Base-by-base conservation (phyloP, 2,113 vertebrate species). In the Geococcyx californianus region DNA sequence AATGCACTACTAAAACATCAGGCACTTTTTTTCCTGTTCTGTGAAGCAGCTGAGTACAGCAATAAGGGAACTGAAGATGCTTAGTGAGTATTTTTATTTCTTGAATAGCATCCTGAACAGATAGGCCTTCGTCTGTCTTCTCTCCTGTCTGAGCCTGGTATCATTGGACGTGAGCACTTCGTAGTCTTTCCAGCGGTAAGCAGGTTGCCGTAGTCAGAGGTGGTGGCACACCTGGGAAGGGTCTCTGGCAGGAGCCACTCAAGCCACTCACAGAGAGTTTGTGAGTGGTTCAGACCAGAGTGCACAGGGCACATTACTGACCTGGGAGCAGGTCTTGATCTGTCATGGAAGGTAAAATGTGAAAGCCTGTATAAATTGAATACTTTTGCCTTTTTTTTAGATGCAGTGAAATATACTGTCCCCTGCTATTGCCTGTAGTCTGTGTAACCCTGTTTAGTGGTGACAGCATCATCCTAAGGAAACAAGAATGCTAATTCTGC, bases 251-350 rank as follows among this genome's bases (percentile, higher is more conserved):
- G 52, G 19, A 75, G 34, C 29, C 38, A 55, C 38, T 20, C 29
- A 24, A 9, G 12, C 4, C 9, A 13, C 19, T 62, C 42, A 20
- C 6, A 8, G 7, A 20, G 24, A 18, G 16, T 34, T 40, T 74
- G 42, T 8, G 6, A 36, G 67, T 8, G 0, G 2, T 33, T 51
- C 69, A 42, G 23, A 45, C 11, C 11, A 5, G 45, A 49, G 31
- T 3, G 1, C 5, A 0, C 19, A 24, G 54, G 25, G 38, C 59
- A 1, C 0, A 0, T 19, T 19, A 5, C 23, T 67, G 77, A 52
- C 11, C 34, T 11, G 56, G 33, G 10, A 86, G 8, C 34, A 45
- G 45, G 14, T 40, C 28, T 19, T 44, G 18, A 80, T n/a, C n/a
- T 47, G 20, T 8, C 62, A 26, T 19, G 7, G 34, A 55, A 25